Percentiles rank a stretch among this genome's conserved stretches.
Conservation (phyloP, 2,113 vertebrate species). For the Microcebus jonahi region DNA sequence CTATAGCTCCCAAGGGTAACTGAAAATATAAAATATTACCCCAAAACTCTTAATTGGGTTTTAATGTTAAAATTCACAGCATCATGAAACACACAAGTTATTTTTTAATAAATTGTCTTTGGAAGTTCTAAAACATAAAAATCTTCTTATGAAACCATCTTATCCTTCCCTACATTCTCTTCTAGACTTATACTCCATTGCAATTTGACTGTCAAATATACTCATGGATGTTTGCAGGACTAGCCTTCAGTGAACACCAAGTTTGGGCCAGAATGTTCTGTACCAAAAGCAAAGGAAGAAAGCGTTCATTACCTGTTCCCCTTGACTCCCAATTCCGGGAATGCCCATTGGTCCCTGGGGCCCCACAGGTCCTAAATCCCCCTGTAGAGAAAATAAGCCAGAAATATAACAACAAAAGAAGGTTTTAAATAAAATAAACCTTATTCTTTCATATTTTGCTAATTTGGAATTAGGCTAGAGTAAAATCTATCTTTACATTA, state of each 20-base stretch:
- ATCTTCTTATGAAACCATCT: neutral
- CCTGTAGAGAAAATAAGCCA: slow-evolving; percentile 81
- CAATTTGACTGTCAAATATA: neutral
- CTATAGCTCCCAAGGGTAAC: neutral
- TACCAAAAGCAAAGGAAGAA: neutral
- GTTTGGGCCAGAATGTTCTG: neutral
- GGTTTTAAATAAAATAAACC: neutral
- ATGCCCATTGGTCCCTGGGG: slow-evolving; percentile 85
- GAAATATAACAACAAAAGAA: slow-evolving; percentile 36
- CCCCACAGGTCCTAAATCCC: slow-evolving; percentile 87
- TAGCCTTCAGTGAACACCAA: neutral
- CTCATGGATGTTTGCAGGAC: neutral
- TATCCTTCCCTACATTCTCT: neutral
- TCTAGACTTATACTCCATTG: neutral
- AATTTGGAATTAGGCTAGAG: neutral
- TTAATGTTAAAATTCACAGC: slow-evolving; percentile 15
- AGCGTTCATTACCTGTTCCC: slow-evolving; percentile 73
- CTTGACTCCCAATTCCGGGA: slow-evolving; percentile 80
- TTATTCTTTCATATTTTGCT: neutral
- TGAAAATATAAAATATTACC: slow-evolving; percentile 4
- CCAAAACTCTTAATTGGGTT: neutral
- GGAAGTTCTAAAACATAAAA: slow-evolving; percentile 26
- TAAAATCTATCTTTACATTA: slow-evolving; percentile 1
- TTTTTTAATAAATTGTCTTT: neutral
- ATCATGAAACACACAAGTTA: neutral